Evolutionary conservation across 1,140 invertebrate genomes (phyloP), one percentile per base, ranked within the genome.

Genomic region (Formica selysi): DNA sequence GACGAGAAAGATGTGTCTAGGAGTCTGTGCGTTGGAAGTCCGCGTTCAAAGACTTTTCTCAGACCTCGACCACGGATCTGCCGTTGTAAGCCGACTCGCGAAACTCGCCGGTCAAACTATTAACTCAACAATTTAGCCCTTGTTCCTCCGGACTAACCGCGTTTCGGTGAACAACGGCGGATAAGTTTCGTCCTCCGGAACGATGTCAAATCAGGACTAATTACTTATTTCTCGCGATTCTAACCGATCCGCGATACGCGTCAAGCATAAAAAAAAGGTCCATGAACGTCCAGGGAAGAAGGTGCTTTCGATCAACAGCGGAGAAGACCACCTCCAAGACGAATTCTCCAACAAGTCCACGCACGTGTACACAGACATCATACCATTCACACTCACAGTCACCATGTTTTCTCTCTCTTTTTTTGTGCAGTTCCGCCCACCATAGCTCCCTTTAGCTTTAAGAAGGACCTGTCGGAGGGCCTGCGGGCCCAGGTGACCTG

Each of bases 401-500:
- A 71, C 10, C 57, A 51, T 87, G 86, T 71, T 86, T 85, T 78
- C 64, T 84, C 70, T 81, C 90, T 93, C 92, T 89, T 91, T 93
- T 88, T 93, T 81, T 93, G 71, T 96, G 86, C 96, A 98, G 98
- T 98, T 92, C 97, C 97, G 78, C 98, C 98, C 74, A 98, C 97
- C 96, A 98, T 98, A 93, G 96, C 98, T 95, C 97, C 98, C 32
- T 98, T 95, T 94, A 94, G 92, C 91, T 95, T 95, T 94, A 95
- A 95, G 93, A 93, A 95, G 93, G 94, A 94, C 88, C 91, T 98
- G 74, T 96, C 98, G 79, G 98, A 99, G 95, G 98, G 98, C 16
- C 98, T 98, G 96, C 96, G 98, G 83, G 98, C 98, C 11, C 98
- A 98, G 38, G 98, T 99, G 87, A 98, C 98, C 80, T 99, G 99